Percentiles rank a stretch among this genome's conserved stretches.
phyloP scores from a whole-genome alignment of 1,140 invertebrate genomes.

The Metaphire vulgaris region DNA sequence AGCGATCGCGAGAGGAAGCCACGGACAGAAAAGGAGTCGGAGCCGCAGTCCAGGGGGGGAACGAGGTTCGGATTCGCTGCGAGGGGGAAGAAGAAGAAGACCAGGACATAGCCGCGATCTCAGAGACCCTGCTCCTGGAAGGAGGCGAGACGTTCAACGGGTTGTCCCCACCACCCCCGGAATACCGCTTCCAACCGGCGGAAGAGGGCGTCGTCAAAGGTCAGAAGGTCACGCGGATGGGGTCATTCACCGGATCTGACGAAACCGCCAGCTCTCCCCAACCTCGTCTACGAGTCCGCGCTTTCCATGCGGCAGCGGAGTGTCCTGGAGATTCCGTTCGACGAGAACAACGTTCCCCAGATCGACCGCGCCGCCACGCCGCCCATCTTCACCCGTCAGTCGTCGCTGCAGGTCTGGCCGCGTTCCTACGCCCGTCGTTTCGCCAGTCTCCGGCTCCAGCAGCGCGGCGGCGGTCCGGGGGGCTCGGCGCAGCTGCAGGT shows the following conservation, averaged over 20 bases:
- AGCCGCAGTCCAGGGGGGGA: neutral
- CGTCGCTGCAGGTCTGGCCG: neutral
- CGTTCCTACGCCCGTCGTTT: neutral
- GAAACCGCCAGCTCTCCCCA: too few species aligned
- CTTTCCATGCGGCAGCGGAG: neutral
- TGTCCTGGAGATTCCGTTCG: conserved; percentile 2
- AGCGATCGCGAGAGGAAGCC: neutral
- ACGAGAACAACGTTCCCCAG: conserved; percentile 29
- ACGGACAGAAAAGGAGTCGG: neutral
- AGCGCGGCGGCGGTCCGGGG: too few species aligned
- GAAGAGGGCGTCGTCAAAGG: too few species aligned
- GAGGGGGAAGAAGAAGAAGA: neutral
- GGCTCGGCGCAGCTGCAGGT: neutral
- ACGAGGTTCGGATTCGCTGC: neutral
- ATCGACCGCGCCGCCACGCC: conserved; percentile 26
- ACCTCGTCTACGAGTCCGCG: neutral
- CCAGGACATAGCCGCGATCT: too few species aligned
- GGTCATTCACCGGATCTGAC: too few species aligned
- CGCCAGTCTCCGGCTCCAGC: neutral
- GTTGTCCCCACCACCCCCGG: too few species aligned
- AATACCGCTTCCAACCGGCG: too few species aligned
- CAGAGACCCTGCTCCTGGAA: too few species aligned
- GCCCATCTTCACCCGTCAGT: neutral
- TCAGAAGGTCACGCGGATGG: too few species aligned
- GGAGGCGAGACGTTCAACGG: too few species aligned